phyloP scores from a whole-genome alignment of 2,888 invertebrate genomes.

The Philereme transversata region DNA sequence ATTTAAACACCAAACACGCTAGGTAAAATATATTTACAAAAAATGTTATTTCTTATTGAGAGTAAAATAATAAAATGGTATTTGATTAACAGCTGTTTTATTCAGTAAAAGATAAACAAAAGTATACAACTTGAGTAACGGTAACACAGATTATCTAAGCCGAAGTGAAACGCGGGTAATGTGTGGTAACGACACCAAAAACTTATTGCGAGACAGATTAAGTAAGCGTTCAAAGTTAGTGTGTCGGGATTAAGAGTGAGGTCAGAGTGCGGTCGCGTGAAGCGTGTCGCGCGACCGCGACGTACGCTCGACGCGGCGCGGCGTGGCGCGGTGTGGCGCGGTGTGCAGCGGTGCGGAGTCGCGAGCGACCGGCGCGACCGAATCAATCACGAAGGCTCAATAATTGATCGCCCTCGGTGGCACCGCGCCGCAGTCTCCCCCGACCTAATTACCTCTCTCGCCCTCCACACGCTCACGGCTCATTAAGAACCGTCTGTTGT shows the following conservation, averaged over 20 bases:
- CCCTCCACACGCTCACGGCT: constrained; percentile 78
- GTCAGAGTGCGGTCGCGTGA: constrained; percentile 41
- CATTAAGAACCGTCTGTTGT: constrained; percentile 82
- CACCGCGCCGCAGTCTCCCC: constrained; percentile 57
- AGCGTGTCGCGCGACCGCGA: constrained; percentile 23
- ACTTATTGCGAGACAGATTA: constrained; percentile 36
- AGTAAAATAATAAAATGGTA: no score
- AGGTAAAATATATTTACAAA: no score
- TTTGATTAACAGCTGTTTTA: no score
- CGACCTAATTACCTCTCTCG: constrained; percentile 77
- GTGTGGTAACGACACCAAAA: constrained; percentile 23
- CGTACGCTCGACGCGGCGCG: constrained; percentile 31
- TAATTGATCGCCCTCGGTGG: constrained; percentile 72
- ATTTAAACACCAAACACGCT: no score
- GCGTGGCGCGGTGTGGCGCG: constrained; percentile 14
- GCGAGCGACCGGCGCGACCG: constrained; percentile 45
- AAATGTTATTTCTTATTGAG: no score
- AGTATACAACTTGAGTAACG: constrained; percentile 5
- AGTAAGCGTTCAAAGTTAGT: constrained; percentile 43
- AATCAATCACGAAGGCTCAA: constrained; percentile 78
- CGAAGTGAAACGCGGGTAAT: constrained; percentile 19
- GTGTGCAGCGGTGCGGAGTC: constrained; percentile 25
- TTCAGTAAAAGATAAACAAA: neutral
- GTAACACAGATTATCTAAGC: constrained; percentile 3
- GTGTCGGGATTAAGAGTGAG: constrained; percentile 51